Evolutionary conservation across 2,113 vertebrate genomes (phyloP).

Genomic region (Mustela nigripes): DNA sequence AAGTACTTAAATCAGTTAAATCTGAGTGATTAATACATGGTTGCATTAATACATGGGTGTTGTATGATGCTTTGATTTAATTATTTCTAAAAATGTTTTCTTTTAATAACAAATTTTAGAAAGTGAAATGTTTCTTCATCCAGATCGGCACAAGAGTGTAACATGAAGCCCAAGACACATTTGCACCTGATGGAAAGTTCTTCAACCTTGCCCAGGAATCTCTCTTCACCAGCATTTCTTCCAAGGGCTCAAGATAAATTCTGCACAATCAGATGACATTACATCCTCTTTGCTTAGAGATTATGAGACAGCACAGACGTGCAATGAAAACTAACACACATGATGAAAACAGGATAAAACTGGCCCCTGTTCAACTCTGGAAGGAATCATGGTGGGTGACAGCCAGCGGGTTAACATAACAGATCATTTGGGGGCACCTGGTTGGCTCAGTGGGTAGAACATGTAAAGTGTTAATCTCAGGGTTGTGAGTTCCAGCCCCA

Average conservation of each 20-base stretch:
- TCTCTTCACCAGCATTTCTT: background rate
- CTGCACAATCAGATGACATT: too few species aligned
- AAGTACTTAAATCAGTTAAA: background rate
- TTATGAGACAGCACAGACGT: background rate
- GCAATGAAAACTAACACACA: background rate
- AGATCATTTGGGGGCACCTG: background rate
- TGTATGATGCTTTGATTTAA: background rate
- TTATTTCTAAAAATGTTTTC: background rate
- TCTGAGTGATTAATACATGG: background rate
- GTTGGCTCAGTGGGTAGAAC: background rate
- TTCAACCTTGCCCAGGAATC: background rate
- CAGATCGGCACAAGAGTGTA: background rate
- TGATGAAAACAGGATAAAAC: background rate
- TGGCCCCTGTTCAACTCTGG: background rate
- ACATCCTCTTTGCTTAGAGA: background rate
- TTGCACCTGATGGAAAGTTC: background rate
- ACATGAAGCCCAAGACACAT: background rate
- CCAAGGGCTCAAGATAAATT: background rate
- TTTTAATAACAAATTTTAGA: slow-evolving; percentile 5
- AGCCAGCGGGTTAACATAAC: background rate
- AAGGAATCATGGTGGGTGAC: background rate
- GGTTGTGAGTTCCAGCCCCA: background rate
- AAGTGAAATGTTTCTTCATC: background rate
- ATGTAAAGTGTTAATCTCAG: background rate
- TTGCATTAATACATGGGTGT: background rate